Evolutionary conservation across 2,113 vertebrate genomes (phyloP).

Genomic region (Salminus brasiliensis): DNA sequence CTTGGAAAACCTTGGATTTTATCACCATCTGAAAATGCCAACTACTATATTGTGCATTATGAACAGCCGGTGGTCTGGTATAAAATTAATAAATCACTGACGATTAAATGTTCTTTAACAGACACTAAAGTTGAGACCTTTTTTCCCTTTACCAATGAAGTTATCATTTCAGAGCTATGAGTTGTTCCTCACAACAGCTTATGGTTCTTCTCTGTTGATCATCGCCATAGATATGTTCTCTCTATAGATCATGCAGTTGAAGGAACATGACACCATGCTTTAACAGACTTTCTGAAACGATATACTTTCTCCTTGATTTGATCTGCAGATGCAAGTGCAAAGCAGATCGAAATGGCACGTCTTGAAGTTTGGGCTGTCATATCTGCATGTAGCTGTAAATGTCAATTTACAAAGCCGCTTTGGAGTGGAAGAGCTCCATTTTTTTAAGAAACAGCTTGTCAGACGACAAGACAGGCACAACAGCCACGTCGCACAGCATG

Average conservation of each 20-base stretch:
- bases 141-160: no score
- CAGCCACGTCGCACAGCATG: neutral
- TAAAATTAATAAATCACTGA: no score
- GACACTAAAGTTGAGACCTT: no score
- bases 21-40: no score
- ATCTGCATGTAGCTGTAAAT: conserved; percentile 33
- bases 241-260: neutral
- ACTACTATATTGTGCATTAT: no score
- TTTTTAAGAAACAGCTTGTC: conserved; percentile 33
- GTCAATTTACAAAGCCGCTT: conserved; percentile 25
- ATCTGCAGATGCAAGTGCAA: neutral
- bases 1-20: no score
- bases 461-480: conserved; percentile 24
- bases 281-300: neutral
- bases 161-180: neutral
- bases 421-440: conserved; percentile 24
- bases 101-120: no score
- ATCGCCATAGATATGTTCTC: neutral
- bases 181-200: neutral
- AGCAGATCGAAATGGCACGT: neutral
- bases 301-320: neutral
- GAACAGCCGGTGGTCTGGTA: no score
- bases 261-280: neutral
- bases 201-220: neutral
- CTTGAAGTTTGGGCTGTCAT: conserved; percentile 23